phyloP scores from a whole-genome alignment of 64 coral and sea anemone species.

The Dendronephthya gigantea region DNA sequence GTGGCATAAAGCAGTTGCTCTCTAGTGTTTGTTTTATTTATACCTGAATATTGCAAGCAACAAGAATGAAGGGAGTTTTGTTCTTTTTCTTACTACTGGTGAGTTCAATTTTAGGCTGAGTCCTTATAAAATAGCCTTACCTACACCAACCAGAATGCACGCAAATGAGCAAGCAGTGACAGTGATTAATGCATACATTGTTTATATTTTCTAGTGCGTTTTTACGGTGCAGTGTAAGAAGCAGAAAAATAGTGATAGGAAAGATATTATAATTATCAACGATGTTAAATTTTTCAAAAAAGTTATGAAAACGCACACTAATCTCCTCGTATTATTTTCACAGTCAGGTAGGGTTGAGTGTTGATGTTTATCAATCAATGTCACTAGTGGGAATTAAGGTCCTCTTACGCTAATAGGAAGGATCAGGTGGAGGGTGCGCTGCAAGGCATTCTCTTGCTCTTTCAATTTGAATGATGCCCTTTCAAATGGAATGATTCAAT shows the following conservation, averaged over 20 bases:
- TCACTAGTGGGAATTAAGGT: background rate
- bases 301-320: constrained; percentile 78
- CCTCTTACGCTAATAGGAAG: too few relatives aligned
- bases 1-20: background rate
- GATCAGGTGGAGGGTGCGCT: too few relatives aligned
- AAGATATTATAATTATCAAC: constrained; percentile 11
- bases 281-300: constrained; percentile 94
- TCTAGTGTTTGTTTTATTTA: background rate
- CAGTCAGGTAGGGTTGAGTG: constrained; percentile 74
- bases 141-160: background rate
- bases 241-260: constrained; percentile 6
- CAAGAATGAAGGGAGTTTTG: background rate
- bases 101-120: background rate
- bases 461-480: background rate
- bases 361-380: background rate
- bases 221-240: background rate
- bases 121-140: background rate
- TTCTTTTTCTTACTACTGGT: background rate
- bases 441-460: too few relatives aligned
- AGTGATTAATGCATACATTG: background rate
- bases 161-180: background rate
- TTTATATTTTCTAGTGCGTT: background rate
- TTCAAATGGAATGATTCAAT: background rate
- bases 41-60: background rate
- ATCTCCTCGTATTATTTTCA: constrained; percentile 84